Percentiles rank a stretch among this genome's conserved stretches.
Evolutionary conservation across 2,888 invertebrate species (phyloP).

Genomic region (Odontomyia ornata): DNA sequence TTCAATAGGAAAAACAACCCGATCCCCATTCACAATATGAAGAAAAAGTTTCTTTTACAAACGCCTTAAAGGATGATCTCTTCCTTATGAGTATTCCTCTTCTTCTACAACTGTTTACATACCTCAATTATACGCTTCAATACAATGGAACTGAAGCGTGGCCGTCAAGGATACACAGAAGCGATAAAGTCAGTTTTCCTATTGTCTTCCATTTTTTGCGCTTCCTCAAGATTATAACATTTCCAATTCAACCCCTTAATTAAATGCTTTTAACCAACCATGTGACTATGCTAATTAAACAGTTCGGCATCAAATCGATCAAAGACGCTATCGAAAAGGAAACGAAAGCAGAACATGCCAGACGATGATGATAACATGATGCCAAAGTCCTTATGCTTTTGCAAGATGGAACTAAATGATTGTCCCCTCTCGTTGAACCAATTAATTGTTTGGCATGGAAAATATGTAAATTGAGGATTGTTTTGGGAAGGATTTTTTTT

Average conservation of each 20-base stretch:
- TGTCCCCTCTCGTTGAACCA: constrained; percentile 36
- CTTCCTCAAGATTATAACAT: not conserved
- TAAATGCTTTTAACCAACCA: constrained; percentile 42
- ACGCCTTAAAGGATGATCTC: not conserved
- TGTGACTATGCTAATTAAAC: constrained; percentile 49
- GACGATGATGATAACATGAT: constrained; percentile 9
- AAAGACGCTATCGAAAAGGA: constrained; percentile 3
- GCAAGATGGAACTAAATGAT: constrained; percentile 39
- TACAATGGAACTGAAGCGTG: constrained; percentile 1
- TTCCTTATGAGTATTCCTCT: not conserved
- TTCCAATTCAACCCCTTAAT: constrained; percentile 41
- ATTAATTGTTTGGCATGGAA: constrained; percentile 48
- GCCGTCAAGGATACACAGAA: constrained; percentile 7
- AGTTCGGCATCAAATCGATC: constrained; percentile 43
- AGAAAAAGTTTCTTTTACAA: not conserved
- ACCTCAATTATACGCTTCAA: constrained; percentile 39
- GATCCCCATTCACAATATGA: not conserved
- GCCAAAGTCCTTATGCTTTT: constrained; percentile 29
- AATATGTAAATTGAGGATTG: constrained; percentile 47
- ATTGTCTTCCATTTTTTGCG: constrained; percentile 1
- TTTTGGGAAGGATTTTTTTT: constrained; percentile 31
- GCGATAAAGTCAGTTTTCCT: constrained; percentile 22
- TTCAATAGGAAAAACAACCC: not conserved
- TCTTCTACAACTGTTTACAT: constrained; percentile 26
- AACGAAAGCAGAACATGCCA: constrained; percentile 1